Conservation (phyloP, 2,113 vertebrate species). For the Anas platyrhynchos region DNA sequence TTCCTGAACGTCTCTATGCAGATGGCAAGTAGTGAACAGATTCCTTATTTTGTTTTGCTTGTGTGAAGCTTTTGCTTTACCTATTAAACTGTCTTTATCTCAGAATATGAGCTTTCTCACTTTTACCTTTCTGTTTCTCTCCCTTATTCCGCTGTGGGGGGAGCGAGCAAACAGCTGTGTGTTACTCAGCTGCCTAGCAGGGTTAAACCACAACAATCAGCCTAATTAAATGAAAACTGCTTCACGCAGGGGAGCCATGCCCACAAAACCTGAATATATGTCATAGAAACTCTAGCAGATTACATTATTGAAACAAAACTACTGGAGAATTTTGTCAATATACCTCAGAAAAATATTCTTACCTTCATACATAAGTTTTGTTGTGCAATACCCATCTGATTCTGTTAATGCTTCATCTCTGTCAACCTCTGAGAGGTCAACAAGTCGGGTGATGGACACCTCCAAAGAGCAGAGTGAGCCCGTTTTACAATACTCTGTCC, state of each 20-base stretch:
- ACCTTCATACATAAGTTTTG: conserved; percentile 98
- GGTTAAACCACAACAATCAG: background rate
- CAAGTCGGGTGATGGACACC: conserved; percentile 88
- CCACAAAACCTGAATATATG: background rate
- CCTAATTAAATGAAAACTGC: background rate
- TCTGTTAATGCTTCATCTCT: conserved; percentile 86
- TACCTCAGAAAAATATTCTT: background rate
- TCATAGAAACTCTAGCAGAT: background rate
- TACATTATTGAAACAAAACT: background rate
- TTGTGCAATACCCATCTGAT: conserved; percentile 83
- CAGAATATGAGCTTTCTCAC: background rate
- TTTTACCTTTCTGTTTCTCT: background rate
- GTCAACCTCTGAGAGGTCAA: conserved; percentile 85
- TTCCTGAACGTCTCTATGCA: background rate
- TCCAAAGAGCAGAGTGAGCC: conserved; percentile 91
- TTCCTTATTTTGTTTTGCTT: background rate
- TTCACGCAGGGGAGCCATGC: background rate
- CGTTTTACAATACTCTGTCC: conserved; percentile 86
- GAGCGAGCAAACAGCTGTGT: too few species aligned
- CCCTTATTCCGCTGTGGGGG: too few species aligned
- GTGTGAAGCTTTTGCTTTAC: background rate
- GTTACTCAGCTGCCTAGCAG: too few species aligned
- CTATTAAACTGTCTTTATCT: background rate
- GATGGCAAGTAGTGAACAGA: background rate
- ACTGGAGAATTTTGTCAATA: background rate